Conservation (phyloP, 2,888 invertebrate genomes). For the Tipula helvola region DNA sequence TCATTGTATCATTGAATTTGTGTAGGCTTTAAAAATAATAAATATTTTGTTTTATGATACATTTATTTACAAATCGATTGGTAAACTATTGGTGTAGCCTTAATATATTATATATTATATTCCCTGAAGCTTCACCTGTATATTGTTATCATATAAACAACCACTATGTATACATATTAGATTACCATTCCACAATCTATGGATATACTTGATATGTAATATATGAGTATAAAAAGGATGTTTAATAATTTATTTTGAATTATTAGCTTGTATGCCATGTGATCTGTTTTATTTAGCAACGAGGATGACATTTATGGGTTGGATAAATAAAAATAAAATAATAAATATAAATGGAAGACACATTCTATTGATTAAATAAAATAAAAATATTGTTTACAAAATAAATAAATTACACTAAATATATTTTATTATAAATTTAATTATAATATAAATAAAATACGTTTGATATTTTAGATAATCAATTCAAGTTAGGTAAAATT, state of each 20-base stretch:
- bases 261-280: background rate
- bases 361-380: background rate
- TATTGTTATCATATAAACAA: background rate
- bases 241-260: background rate
- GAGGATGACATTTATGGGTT: background rate
- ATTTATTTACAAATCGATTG: background rate
- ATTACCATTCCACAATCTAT: too few relatives aligned
- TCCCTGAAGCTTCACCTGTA: background rate
- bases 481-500: too few relatives aligned
- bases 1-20: background rate
- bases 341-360: background rate
- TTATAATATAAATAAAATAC: too few relatives aligned
- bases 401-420: background rate
- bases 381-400: background rate
- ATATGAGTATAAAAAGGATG: background rate
- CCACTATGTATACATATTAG: too few relatives aligned
- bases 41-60: background rate
- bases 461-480: too few relatives aligned
- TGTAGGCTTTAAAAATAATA: background rate
- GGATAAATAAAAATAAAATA: background rate
- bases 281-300: background rate
- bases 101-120: background rate
- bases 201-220: too few relatives aligned
- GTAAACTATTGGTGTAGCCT: background rate
- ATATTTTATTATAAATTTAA: background rate